These are phyloP conservation scores for Ips nitidus DNA, from an alignment of 1,140 invertebrate genomes.

Conservation along the genomic window DNA sequence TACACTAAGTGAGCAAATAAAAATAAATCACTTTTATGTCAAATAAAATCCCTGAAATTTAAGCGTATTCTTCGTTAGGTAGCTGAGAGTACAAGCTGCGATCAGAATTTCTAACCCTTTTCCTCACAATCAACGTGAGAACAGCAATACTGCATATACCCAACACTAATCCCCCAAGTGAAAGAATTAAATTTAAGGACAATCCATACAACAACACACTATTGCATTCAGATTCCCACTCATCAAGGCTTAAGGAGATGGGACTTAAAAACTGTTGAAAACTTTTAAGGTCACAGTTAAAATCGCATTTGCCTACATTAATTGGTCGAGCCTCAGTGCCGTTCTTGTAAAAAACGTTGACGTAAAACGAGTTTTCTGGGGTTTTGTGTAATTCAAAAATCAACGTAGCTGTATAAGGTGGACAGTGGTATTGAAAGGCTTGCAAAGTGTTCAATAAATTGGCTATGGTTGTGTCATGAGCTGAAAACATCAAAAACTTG, in stretches of 20 bases:
- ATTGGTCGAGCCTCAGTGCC: slow-evolving; percentile 56
- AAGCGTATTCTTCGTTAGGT: slow-evolving; percentile 35
- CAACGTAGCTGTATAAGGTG: slow-evolving; percentile 71
- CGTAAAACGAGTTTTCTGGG: slow-evolving; percentile 42
- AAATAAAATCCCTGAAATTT: neutral
- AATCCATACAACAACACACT: slow-evolving; percentile 18
- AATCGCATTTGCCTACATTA: slow-evolving; percentile 61
- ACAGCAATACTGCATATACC: slow-evolving; percentile 10
- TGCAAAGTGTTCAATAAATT: slow-evolving; percentile 73
- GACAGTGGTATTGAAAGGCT: slow-evolving; percentile 72
- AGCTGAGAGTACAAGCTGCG: slow-evolving; percentile 33
- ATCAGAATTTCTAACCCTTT: slow-evolving; percentile 8
- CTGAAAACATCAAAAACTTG: slow-evolving; percentile 75
- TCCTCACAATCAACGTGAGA: slow-evolving; percentile 9
- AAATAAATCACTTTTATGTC: no score
- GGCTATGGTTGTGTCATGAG: slow-evolving; percentile 81
- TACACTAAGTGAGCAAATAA: no score
- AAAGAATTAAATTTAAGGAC: slow-evolving; percentile 23
- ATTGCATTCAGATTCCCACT: slow-evolving; percentile 47
- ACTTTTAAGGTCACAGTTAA: slow-evolving; percentile 60
- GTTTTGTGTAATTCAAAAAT: slow-evolving; percentile 68
- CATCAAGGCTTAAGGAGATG: slow-evolving; percentile 33
- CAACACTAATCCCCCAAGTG: slow-evolving; percentile 16
- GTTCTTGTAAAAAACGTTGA: slow-evolving; percentile 66
- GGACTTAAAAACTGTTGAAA: slow-evolving; percentile 53